Evolutionary conservation across 30 jellyfish, hydroid and myxozoan species (phyloP), one percentile per base, ranked within the genome.

Genomic region (Hydra vulgaris): DNA sequence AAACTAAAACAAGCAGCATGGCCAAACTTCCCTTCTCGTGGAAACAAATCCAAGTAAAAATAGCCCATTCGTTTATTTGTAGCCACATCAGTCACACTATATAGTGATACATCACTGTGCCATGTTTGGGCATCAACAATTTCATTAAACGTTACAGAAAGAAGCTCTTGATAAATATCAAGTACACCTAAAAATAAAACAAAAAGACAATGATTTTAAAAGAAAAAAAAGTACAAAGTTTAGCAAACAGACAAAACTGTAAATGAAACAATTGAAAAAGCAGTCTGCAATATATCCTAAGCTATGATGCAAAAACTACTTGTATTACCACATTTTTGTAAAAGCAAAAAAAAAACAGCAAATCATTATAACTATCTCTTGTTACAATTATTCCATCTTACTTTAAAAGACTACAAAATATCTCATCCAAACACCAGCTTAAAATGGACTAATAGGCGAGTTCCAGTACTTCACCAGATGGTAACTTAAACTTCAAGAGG

Each of bases 1-100:
- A 91, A 70, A 1, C 96, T 92, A 82, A 91, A 91, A 69, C 98
- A 91, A 18, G 98, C 98, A 18, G 98, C 98, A 87, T 91, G 98
- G 27, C 96, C 71, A 77, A 85, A 91, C 75, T 91, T 91, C 1
- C 95, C 95, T 55, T 87, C 96, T 71, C 98, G 83, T 71, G 98
- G 98, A 80, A 81, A 91, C 56, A 91, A 85, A 80, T 91, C 98
- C 89, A 91, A 75, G 79, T 91, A 91, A 76, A 91, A 91, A 75
- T 91, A 91, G 24, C 98, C 98, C 75, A 86, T 40, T 79, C 83
- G 74, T 18, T 86, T 88, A 22, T 73, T 53, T 17, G 95, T 54
- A 8, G 80, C 88, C 20, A 23, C 73, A 21, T 91, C 98, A 19
- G 21, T 73, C 7, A 91, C 98, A 61, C 95, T 83, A 78, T 83